A percentile compares a stretch with the other conserved stretches of the same genome.
Evolutionary conservation across 2,888 invertebrate genomes (phyloP).

Genomic region (Pharmacophagus antenor): DNA sequence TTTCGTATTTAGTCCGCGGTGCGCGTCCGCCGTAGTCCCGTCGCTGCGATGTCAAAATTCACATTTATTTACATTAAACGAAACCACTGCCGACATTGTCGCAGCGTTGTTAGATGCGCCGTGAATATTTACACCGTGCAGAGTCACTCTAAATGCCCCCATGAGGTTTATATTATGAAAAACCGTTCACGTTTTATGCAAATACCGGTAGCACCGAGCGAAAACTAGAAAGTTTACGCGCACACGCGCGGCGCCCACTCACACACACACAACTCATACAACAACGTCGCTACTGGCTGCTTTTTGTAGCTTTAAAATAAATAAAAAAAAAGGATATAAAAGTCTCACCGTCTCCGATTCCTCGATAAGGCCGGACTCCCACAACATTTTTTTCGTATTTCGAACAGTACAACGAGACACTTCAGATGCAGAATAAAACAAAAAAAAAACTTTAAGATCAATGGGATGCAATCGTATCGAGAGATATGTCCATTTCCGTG

Average conservation of each 20-base stretch:
- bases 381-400: slow-evolving; percentile 68
- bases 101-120: slow-evolving; percentile 51
- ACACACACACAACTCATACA: slow-evolving; percentile 39
- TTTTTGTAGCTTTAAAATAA: slow-evolving; percentile 26
- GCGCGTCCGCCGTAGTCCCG: slow-evolving; percentile 36
- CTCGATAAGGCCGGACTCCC: slow-evolving; percentile 72
- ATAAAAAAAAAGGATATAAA: slow-evolving; percentile 27
- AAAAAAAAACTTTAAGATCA: slow-evolving; percentile 33
- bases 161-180: slow-evolving; percentile 77
- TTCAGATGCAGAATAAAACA: no score
- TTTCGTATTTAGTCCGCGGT: slow-evolving; percentile 31
- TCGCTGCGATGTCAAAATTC: slow-evolving; percentile 47
- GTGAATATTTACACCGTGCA: slow-evolving; percentile 70
- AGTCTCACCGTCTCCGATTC: slow-evolving; percentile 71
- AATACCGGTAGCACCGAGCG: slow-evolving; percentile 72
- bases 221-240: slow-evolving; percentile 79
- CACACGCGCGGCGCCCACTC: slow-evolving; percentile 49
- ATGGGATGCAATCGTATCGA: slow-evolving; percentile 40
- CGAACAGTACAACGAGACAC: slow-evolving; percentile 59
- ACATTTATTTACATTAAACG: slow-evolving; percentile 63
- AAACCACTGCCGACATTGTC: slow-evolving; percentile 63
- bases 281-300: slow-evolving; percentile 14
- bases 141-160: slow-evolving; percentile 64
- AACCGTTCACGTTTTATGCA: slow-evolving; percentile 79
- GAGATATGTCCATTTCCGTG: slow-evolving; percentile 55